Evolutionary conservation across 1,140 invertebrate genomes (phyloP), one percentile per base, ranked within the genome.

Genomic region (Drosophila mayri): DNA sequence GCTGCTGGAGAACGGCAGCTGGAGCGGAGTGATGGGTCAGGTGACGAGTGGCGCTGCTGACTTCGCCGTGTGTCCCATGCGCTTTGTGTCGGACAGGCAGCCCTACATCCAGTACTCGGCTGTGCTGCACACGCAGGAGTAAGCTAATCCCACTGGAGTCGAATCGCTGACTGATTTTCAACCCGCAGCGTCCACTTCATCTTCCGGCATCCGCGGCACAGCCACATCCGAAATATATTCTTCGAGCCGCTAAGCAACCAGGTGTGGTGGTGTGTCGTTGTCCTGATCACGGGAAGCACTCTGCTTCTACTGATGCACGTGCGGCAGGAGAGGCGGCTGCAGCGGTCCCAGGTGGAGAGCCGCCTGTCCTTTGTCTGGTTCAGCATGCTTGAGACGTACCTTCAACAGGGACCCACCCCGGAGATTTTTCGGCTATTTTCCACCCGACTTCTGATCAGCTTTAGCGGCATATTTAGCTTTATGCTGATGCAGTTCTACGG

Each of bases 401-500:
- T 91, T 22, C 85, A 87, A 41, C 91, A 92, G 62, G 91, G 91
- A 2, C 91, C 91, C 0, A 47, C 62, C 20, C 32, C 50, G 3
- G 74, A 77, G n/a, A n/a, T 76, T 5, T 92, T 92, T n/a, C 41
- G 38, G 1, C 47, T 81, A 11, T 52, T 74, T 2, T 92, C 91
- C 14, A 91, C 87, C 9, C 79, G 93, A 10, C 63, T 93, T 1
- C 93, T 94, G 12, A 73, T 95, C 11, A 60, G 80, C 25, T 92
- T 93, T 1, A 88, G 94, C 14, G 94, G 95, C 40, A 25, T 95
- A 0, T 95, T 95, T 90, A 93, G 94, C 20, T 82, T 94, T 49
- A 76, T 95, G 43, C 68, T 95, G 14, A 94, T 93, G 91, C 94
- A 95, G 77, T 95, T 95, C 74, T 95, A 95, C 88, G 94, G 94